These are phyloP conservation scores for Emys orbicularis DNA, from an alignment of 2,797 vertebrate genomes.

Conservation along the genomic window DNA sequence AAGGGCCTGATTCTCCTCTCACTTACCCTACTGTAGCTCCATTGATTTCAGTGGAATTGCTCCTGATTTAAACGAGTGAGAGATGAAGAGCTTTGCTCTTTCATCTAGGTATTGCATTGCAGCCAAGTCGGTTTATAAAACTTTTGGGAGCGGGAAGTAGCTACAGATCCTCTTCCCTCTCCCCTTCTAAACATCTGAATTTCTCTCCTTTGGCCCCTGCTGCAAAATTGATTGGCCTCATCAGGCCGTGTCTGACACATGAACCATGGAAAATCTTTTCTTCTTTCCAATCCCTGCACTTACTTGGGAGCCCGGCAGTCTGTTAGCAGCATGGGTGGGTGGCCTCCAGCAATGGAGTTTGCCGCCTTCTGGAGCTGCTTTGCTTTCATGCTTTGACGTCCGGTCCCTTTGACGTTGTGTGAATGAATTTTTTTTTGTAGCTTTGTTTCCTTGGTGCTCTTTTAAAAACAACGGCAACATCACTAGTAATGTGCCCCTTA, in stretches of 20 bases:
- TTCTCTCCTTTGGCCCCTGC: constrained; percentile 35
- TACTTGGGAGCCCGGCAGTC: not conserved
- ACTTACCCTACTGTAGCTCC: not conserved
- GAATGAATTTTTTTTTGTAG: not conserved
- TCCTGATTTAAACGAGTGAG: constrained; percentile 40
- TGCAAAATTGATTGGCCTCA: constrained; percentile 72
- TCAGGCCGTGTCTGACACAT: constrained; percentile 55
- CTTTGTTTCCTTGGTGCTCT: not conserved
- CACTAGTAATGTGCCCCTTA: not conserved
- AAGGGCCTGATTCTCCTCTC: not conserved
- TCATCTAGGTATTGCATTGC: constrained; percentile 38
- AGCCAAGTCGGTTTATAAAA: constrained; percentile 65
- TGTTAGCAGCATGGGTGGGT: constrained; percentile 22
- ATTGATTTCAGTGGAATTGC: not conserved
- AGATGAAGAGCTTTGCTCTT: constrained; percentile 10
- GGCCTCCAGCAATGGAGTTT: not conserved
- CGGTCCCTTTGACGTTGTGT: not conserved
- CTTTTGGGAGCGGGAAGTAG: not conserved
- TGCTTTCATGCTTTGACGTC: not conserved
- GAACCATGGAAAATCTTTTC: constrained; percentile 69
- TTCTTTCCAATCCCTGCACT: not conserved
- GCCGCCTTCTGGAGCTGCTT: constrained; percentile 19
- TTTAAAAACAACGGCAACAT: not conserved
- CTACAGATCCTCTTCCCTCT: constrained; percentile 17
- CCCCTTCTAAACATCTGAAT: constrained; percentile 33